These are phyloP conservation scores for Trichoplusia ni DNA, from an alignment of 1,140 invertebrate species.

Conservation along the genomic window DNA sequence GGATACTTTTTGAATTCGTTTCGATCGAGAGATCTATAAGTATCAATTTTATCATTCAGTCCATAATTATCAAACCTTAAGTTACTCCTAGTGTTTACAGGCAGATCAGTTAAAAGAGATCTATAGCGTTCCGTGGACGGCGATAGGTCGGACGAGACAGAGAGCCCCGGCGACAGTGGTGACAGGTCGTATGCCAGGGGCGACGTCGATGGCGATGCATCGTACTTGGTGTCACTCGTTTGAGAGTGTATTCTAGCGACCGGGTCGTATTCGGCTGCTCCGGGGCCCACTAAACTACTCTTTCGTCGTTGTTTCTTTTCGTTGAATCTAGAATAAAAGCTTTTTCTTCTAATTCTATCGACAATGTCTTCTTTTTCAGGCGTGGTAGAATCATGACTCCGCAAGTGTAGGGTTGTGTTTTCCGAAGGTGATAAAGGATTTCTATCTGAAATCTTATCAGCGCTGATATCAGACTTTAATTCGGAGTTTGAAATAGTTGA, in stretches of 20 bases:
- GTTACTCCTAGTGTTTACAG: slow-evolving; percentile 56
- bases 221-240: slow-evolving; percentile 61
- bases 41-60: slow-evolving; percentile 71
- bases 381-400: slow-evolving; percentile 66
- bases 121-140: slow-evolving; percentile 74
- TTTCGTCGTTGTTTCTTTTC: slow-evolving; percentile 87
- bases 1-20: slow-evolving; percentile 75
- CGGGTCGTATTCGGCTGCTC: slow-evolving; percentile 77
- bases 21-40: slow-evolving; percentile 74
- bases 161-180: slow-evolving; percentile 65
- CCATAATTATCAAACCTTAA: slow-evolving; percentile 62
- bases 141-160: slow-evolving; percentile 65
- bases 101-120: slow-evolving; percentile 63
- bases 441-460: slow-evolving; percentile 55
- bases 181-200: slow-evolving; percentile 69
- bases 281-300: slow-evolving; percentile 83
- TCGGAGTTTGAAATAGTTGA: slow-evolving; percentile 72
- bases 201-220: slow-evolving; percentile 70
- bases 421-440: slow-evolving; percentile 51
- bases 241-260: slow-evolving; percentile 72
- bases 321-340: slow-evolving; percentile 94
- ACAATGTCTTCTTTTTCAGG: slow-evolving; percentile 87
- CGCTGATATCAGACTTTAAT: slow-evolving; percentile 61
- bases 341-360: slow-evolving; percentile 92
- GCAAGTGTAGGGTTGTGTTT: slow-evolving; percentile 45